A percentile compares a stretch with the other conserved stretches of the same genome.
phyloP scores from a whole-genome alignment of 2,113 vertebrate species.

The Phoxinus phoxinus region DNA sequence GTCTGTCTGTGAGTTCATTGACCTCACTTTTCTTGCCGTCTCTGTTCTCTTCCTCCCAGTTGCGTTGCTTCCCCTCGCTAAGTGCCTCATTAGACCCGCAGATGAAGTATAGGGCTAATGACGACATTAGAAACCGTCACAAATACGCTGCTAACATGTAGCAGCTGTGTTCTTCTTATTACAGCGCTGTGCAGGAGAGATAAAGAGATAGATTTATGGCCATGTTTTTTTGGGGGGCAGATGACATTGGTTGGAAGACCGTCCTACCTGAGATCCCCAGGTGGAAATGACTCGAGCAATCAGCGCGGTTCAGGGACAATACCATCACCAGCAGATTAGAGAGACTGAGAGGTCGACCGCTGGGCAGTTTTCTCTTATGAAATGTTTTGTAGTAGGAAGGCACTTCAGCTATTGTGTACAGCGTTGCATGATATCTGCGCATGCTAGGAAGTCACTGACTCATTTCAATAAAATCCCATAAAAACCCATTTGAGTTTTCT shows the following conservation, averaged over 20 bases:
- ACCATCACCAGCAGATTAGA: not conserved
- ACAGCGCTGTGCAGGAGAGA: not conserved
- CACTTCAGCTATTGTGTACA: conserved; percentile 2
- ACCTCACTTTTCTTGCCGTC: not conserved
- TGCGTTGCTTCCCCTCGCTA: not conserved
- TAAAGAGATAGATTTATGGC: not conserved
- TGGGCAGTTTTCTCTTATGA: not conserved
- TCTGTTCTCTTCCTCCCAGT: conserved; percentile 9
- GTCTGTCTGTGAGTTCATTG: conserved; percentile 1
- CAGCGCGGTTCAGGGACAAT: not conserved
- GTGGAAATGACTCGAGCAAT: conserved; percentile 19
- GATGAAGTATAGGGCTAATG: conserved; percentile 15
- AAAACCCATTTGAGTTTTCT: conserved; percentile 13
- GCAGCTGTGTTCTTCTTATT: conserved; percentile 1
- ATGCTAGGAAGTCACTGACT: not conserved
- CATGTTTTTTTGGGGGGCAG: not conserved
- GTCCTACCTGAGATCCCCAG: not conserved
- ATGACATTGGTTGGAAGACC: conserved; percentile 3
- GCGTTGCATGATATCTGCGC: not conserved
- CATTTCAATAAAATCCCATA: conserved; percentile 2
- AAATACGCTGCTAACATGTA: not conserved
- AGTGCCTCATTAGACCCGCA: conserved; percentile 22
- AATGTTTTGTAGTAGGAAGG: not conserved
- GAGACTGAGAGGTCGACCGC: not conserved
- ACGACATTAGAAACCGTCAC: not conserved